These are phyloP conservation scores for Urosaurus nigricauda DNA, from an alignment of 2,797 vertebrate genomes.

Conservation along the genomic window DNA sequence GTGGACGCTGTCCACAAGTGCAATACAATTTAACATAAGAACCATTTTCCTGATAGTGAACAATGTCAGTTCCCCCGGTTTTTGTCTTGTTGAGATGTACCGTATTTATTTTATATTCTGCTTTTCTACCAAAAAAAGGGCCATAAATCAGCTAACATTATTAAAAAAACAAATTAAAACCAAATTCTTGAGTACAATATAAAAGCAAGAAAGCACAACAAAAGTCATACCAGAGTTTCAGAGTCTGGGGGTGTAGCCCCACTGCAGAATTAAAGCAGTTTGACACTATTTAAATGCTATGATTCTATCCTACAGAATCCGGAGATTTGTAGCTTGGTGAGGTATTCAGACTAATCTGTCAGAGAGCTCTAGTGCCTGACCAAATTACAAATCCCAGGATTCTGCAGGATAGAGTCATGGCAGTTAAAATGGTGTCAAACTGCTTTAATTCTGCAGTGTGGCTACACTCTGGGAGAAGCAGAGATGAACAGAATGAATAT, in stretches of 20 bases:
- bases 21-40: too few relatives aligned
- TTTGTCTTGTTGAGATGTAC: slow-evolving; percentile 36
- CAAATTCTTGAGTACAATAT: not conserved
- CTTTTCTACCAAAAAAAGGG: not conserved
- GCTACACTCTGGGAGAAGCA: not conserved
- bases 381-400: too few relatives aligned
- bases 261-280: too few relatives aligned
- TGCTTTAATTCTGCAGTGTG: too few relatives aligned
- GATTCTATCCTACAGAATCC: too few relatives aligned
- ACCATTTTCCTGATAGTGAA: slow-evolving; percentile 32
- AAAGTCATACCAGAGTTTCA: not conserved
- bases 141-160: not conserved
- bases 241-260: not conserved
- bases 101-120: not conserved
- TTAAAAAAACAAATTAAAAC: not conserved
- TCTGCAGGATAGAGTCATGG: too few relatives aligned
- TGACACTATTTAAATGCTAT: too few relatives aligned
- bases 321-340: too few relatives aligned
- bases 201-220: not conserved
- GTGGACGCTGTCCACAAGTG: too few relatives aligned
- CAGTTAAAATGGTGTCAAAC: too few relatives aligned
- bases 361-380: too few relatives aligned
- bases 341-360: too few relatives aligned
- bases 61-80: not conserved
- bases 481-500: slow-evolving; percentile 30